Evolutionary conservation across 2,797 vertebrate species (phyloP).

Genomic region (Sphenopsis melanotis): DNA sequence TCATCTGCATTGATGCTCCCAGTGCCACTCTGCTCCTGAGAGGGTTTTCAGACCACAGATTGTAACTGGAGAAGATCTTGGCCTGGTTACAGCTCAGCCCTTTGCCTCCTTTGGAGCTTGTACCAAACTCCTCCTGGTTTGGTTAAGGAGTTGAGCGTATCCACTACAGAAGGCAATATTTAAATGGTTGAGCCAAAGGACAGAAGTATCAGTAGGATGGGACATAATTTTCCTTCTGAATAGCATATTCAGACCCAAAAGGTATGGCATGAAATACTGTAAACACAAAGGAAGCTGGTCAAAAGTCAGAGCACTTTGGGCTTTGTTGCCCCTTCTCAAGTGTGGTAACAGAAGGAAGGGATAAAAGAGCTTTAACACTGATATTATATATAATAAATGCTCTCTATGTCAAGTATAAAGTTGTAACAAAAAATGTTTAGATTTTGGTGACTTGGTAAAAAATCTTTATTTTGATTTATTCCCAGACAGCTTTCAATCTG

Average conservation of each 20-base stretch:
- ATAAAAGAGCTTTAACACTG: not conserved
- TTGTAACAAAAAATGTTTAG: constrained; percentile 34
- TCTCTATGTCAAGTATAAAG: not conserved
- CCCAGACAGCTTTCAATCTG: constrained; percentile 2
- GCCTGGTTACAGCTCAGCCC: not conserved
- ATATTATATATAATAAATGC: not conserved
- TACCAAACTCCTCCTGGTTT: not conserved
- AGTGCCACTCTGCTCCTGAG: not conserved
- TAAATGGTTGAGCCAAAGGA: not conserved
- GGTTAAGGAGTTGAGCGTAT: not conserved
- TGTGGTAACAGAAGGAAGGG: not conserved
- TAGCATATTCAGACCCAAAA: not conserved
- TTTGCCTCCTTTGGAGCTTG: not conserved
- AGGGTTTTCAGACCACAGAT: not conserved
- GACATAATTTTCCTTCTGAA: not conserved
- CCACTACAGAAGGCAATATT: not conserved
- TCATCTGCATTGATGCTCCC: not conserved
- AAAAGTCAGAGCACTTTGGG: not conserved
- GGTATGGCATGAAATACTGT: not conserved
- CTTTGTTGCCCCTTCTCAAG: not conserved
- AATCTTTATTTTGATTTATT: constrained; percentile 21
- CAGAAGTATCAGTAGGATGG: not conserved
- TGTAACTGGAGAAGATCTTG: not conserved
- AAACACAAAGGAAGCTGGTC: not conserved
- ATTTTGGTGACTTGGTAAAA: not conserved